These are phyloP conservation scores for Gallinago undulata DNA, from an alignment of 2,113 vertebrate genomes.

Conservation along the genomic window DNA sequence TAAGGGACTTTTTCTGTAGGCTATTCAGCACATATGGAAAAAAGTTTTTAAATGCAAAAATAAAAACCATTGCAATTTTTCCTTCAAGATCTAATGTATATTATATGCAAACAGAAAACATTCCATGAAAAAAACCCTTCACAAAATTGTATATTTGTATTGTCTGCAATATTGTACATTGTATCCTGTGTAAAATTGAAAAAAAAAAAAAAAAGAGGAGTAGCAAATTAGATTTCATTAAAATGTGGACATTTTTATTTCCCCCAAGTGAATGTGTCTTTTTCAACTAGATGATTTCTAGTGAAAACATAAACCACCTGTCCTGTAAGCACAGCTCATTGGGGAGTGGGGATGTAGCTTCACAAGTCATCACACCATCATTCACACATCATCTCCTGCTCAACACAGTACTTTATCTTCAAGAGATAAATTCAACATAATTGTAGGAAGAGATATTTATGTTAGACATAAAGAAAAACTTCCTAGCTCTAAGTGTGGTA, in stretches of 20 bases:
- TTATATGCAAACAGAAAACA: not conserved
- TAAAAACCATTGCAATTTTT: not conserved
- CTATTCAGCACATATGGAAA: not conserved
- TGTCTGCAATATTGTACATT: not conserved
- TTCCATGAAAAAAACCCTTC: not conserved
- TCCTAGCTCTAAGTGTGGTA: not conserved
- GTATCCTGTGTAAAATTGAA: not conserved
- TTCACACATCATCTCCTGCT: not conserved
- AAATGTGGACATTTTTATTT: not conserved
- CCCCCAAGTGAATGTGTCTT: not conserved
- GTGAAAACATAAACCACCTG: not conserved
- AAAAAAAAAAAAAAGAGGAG: not conserved
- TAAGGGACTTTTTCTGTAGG: not conserved
- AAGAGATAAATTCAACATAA: not conserved
- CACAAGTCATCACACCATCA: not conserved
- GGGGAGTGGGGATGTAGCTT: not conserved
- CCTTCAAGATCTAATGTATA: not conserved
- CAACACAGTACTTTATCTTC: not conserved
- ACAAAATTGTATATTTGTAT: not conserved
- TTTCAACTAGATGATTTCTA: not conserved
- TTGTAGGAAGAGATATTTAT: conserved; percentile 7
- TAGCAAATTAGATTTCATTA: not conserved
- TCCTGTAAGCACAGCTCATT: not conserved
- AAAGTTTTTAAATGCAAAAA: not conserved
- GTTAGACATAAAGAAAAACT: conserved; percentile 4